Conservation (phyloP, 2,888 invertebrate species). For the Melangyna quadrimaculata region DNA sequence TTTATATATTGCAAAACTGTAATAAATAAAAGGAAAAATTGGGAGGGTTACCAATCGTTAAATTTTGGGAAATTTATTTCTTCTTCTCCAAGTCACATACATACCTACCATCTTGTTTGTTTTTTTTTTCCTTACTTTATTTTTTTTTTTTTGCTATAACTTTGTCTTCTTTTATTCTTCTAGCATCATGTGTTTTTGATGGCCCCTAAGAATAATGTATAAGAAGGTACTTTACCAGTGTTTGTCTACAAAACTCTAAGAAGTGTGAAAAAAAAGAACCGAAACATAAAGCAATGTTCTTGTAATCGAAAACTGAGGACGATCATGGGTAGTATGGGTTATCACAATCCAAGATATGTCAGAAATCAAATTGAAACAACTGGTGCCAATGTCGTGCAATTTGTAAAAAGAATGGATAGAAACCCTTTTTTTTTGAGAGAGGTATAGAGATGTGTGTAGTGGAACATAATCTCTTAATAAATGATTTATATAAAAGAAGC, state of each 20-base stretch:
- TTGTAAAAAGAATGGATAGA: background rate
- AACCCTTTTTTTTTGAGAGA: background rate
- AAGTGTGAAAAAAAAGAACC: slow-evolving; percentile 8
- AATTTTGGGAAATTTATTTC: slow-evolving; percentile 50
- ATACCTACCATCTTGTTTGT: slow-evolving; percentile 14
- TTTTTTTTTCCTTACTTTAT: slow-evolving; percentile 13
- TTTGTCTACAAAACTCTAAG: slow-evolving; percentile 15
- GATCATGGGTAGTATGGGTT: background rate
- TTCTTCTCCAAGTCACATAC: slow-evolving; percentile 49
- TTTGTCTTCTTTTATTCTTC: slow-evolving; percentile 35
- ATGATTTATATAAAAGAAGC: slow-evolving; percentile 63
- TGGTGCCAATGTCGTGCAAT: slow-evolving; percentile 65
- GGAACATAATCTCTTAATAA: slow-evolving; percentile 68
- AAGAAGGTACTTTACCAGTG: slow-evolving; percentile 14
- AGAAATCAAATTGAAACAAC: slow-evolving; percentile 69
- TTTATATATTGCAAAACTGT: slow-evolving; percentile 56
- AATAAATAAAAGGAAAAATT: slow-evolving; percentile 69
- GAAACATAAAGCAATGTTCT: slow-evolving; percentile 1
- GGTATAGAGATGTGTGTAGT: background rate
- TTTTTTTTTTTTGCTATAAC: slow-evolving; percentile 21
- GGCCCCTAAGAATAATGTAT: slow-evolving; percentile 19
- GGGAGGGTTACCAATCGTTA: slow-evolving; percentile 60
- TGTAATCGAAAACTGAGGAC: slow-evolving; percentile 36
- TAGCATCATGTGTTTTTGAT: slow-evolving; percentile 69
- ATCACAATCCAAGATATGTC: slow-evolving; percentile 60